Percentiles rank a stretch among this genome's conserved stretches.
phyloP scores from a whole-genome alignment of 1,140 invertebrate species.

The Bombus fervidus region DNA sequence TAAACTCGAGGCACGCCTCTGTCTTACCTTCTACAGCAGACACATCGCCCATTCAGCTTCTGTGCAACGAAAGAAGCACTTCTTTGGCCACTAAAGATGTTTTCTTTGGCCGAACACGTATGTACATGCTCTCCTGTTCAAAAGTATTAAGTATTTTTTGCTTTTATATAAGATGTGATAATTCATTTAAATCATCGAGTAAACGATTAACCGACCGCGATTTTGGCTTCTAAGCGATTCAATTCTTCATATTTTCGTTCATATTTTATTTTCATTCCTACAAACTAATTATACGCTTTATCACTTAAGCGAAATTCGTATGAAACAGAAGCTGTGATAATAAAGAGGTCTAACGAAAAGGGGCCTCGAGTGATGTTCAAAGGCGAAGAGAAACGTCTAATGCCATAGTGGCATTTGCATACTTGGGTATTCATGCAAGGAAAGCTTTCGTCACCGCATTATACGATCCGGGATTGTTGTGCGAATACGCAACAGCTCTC shows the following conservation, averaged over 20 bases:
- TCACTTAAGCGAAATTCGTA: too few relatives aligned
- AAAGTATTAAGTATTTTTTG: not conserved
- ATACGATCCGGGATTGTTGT: slow-evolving; percentile 69
- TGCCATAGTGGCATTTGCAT: slow-evolving; percentile 66
- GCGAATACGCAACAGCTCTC: slow-evolving; percentile 60
- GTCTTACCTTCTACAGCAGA: slow-evolving; percentile 15
- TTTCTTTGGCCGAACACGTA: slow-evolving; percentile 35
- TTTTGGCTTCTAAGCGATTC: too few relatives aligned
- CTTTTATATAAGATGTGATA: not conserved
- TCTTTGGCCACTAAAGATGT: slow-evolving; percentile 34
- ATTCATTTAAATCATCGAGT: not conserved
- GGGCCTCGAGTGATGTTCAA: slow-evolving; percentile 54
- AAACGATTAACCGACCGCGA: too few relatives aligned
- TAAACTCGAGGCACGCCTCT: slow-evolving; percentile 22
- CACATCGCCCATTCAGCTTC: not conserved
- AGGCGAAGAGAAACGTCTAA: slow-evolving; percentile 64
- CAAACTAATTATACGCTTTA: too few relatives aligned
- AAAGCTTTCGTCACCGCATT: slow-evolving; percentile 69
- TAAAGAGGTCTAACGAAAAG: slow-evolving; percentile 29
- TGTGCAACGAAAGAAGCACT: slow-evolving; percentile 18
- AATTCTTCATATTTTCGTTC: too few relatives aligned
- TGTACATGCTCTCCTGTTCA: not conserved
- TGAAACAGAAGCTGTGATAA: not conserved
- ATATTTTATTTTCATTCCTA: too few relatives aligned
- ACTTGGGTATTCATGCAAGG: slow-evolving; percentile 69